Evolutionary conservation across 2,113 vertebrate species (phyloP).

Genomic region (Anoura caudifer): DNA sequence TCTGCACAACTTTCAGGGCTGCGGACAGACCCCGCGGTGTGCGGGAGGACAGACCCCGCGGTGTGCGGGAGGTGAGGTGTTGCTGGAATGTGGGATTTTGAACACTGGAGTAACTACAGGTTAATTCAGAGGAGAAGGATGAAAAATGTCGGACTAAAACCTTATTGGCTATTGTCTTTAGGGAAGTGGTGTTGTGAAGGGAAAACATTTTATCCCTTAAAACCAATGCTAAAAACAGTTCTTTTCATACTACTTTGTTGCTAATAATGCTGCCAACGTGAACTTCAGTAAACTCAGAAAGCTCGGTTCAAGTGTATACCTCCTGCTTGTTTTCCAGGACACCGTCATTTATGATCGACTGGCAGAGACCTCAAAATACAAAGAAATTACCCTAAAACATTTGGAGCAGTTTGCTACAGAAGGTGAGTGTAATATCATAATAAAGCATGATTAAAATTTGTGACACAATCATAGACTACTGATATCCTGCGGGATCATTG

Average conservation of each 20-base stretch:
- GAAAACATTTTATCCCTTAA: not conserved
- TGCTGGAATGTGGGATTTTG: not conserved
- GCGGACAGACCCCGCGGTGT: not conserved
- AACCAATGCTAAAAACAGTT: not conserved
- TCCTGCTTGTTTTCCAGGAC: conserved; percentile 86
- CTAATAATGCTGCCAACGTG: not conserved
- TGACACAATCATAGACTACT: not conserved
- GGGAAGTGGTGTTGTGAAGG: not conserved
- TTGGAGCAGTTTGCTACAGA: conserved; percentile 99
- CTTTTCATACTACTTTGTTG: conserved; percentile 15
- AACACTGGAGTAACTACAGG: not conserved
- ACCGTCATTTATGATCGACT: conserved; percentile 98
- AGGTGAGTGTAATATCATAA: conserved; percentile 80
- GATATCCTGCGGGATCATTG: not conserved
- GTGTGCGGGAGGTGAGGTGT: not conserved
- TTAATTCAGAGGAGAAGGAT: not conserved
- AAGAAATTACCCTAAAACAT: conserved; percentile 98
- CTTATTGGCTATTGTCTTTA: not conserved
- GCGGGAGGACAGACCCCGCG: not conserved
- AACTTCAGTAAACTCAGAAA: not conserved
- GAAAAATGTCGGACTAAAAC: not conserved
- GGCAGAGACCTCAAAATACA: conserved; percentile 96
- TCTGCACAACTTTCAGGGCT: not conserved
- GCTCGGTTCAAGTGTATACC: not conserved
- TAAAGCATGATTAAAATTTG: not conserved